Conservation (phyloP, 2,113 vertebrate genomes). For the Coturnix japonica region DNA sequence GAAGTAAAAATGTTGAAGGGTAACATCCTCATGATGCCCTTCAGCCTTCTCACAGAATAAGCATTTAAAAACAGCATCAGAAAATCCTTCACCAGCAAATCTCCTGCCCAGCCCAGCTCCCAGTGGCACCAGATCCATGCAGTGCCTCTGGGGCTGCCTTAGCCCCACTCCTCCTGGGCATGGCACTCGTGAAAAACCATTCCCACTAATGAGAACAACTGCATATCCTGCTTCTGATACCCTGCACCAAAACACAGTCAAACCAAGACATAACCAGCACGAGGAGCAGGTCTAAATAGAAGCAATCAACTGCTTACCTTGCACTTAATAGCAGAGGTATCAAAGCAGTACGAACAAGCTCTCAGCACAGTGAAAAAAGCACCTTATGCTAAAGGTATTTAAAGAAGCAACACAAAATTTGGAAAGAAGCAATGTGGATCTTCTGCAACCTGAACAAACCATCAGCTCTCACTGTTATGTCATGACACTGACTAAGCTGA, state of each 20-base stretch:
- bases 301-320: not conserved
- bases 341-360: not conserved
- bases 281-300: not conserved
- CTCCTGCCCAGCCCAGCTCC: not conserved
- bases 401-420: not conserved
- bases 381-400: not conserved
- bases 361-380: not conserved
- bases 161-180: fast-evolving
- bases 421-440: too few species aligned
- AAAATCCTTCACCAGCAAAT: not conserved
- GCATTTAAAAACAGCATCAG: not conserved
- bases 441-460: too few species aligned
- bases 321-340: not conserved
- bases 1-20: not conserved
- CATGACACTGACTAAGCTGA: too few species aligned
- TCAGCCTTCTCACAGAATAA: not conserved
- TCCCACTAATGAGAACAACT: not conserved
- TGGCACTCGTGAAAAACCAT: too few species aligned
- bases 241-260: fast-evolving
- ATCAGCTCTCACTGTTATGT: too few species aligned
- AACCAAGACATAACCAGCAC: not conserved
- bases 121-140: not conserved
- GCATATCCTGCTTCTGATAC: not conserved
- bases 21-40: not conserved
- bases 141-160: not conserved